Base-by-base conservation (phyloP, 2,888 invertebrate genomes). In the Polydrusus tereticollis region DNA sequence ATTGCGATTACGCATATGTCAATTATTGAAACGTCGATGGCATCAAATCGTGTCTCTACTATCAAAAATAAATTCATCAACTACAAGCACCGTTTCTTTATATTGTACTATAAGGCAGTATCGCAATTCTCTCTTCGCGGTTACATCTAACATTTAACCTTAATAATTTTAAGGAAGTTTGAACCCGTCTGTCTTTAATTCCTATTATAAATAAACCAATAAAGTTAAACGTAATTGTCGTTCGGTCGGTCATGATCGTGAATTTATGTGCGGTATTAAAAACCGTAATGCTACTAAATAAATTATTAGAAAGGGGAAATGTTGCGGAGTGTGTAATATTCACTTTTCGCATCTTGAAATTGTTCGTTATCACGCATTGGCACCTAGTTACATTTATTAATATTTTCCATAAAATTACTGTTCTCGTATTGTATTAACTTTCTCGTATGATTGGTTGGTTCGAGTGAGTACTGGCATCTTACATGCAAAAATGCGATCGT, bases 231-330 rank as follows among this genome's bases (percentile, higher is more conserved):
- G 38, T 58, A 60, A 60, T 60, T 60, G 60, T 60, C 60, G 60
- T 41, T 18, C 60, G 29, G 41, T 12, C 43, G 26, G 60, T 43
- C 45, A 43, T 60, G 41, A 43, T 60, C 26, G 60, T 45, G 60
- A 45, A 60, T 60, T 43, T 60, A 60, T 60, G 16, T 16, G 2
- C 21, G 60, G 45, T 45, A 60, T 60, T 60, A 60, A 60, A 60
- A 23, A 18, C 12, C 16, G 60, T 60, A 60, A 60, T 41, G 60
- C 60, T 60, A 60, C 60, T 60, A 60, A 60, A 60, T 60, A 60
- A 60, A 60, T 60, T 60, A 60, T 60, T 60, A 60, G 60, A 60
- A 60, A 60, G 60, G 60, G 45, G 29, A 60, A 60, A 60, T 26
- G 45, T 45, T 60, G 23, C 60, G 1, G 59, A 59, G 52, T 60